Conservation (phyloP, 2,797 vertebrate genomes). For the Chloroceryle amazona region DNA sequence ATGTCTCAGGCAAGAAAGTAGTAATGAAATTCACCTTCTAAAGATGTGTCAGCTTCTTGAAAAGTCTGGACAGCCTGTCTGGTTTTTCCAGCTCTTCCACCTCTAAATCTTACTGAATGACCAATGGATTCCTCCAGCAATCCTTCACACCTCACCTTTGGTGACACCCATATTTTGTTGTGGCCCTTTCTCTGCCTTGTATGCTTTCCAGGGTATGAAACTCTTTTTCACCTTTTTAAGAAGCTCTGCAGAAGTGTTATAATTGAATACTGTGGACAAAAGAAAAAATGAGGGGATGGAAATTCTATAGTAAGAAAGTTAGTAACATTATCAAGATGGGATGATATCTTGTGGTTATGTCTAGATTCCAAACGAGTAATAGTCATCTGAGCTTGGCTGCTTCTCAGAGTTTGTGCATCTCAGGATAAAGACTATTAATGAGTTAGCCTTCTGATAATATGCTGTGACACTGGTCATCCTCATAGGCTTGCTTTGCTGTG, state of each 20-base stretch:
- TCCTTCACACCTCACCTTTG: not conserved
- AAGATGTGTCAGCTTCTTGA: not conserved
- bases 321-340: not conserved
- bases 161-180: fast-evolving
- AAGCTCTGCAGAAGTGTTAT: not conserved
- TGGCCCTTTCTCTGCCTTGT: not conserved
- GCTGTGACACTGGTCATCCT: not conserved
- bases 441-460: not conserved
- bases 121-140: not conserved
- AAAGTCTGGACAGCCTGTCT: not conserved
- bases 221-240: not conserved
- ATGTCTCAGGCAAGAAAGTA: not conserved
- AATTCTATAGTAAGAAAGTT: not conserved
- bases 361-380: not conserved
- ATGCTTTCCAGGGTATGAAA: not conserved
- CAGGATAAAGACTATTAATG: not conserved
- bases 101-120: not conserved
- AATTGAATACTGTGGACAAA: not conserved
- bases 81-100: not conserved
- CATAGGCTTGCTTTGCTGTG: not conserved
- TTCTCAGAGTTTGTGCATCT: not conserved
- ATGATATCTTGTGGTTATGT: not conserved
- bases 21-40: not conserved
- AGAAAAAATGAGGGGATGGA: not conserved
- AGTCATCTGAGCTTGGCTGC: not conserved